Conservation (phyloP, 2,888 invertebrate species). For the Muscina levida region DNA sequence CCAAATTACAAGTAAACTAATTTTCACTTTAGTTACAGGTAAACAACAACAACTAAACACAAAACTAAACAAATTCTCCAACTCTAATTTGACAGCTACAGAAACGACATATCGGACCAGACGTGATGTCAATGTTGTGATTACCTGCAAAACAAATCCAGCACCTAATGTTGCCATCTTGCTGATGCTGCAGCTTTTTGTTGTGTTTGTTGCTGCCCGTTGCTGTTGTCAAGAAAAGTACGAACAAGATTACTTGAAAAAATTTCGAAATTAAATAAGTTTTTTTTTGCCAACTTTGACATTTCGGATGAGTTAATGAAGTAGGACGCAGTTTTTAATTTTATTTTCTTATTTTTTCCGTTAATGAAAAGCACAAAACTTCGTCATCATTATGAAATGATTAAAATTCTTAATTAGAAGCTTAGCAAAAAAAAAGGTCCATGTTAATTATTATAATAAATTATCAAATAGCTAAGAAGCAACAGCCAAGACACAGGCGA, state of each 20-base stretch:
- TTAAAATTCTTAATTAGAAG: constrained; percentile 71
- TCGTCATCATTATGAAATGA: constrained; percentile 62
- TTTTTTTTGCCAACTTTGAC: constrained; percentile 44
- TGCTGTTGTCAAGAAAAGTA: not conserved
- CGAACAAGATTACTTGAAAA: not conserved
- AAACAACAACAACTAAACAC: not conserved
- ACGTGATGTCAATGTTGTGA: constrained; percentile 2
- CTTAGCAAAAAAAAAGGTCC: constrained; percentile 57
- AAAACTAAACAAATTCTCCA: constrained; percentile 12
- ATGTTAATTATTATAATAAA: constrained; percentile 30
- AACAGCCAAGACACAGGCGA: not conserved
- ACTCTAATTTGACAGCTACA: constrained; percentile 26
- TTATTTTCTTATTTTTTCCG: constrained; percentile 3
- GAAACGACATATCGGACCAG: constrained; percentile 13
- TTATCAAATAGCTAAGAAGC: constrained; percentile 5
- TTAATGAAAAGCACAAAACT: constrained; percentile 37
- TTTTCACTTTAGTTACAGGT: not conserved
- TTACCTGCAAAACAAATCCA: too few relatives aligned
- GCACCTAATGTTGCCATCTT: not conserved
- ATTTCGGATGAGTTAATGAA: constrained; percentile 22
- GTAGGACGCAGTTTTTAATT: constrained; percentile 18
- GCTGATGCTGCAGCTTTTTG: not conserved
- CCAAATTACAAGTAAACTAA: not conserved
- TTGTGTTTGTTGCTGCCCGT: not conserved
- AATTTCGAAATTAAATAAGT: constrained; percentile 28